These are phyloP conservation scores for Cheirogaleus major DNA, from an alignment of 2,797 vertebrate species.

Conservation along the genomic window DNA sequence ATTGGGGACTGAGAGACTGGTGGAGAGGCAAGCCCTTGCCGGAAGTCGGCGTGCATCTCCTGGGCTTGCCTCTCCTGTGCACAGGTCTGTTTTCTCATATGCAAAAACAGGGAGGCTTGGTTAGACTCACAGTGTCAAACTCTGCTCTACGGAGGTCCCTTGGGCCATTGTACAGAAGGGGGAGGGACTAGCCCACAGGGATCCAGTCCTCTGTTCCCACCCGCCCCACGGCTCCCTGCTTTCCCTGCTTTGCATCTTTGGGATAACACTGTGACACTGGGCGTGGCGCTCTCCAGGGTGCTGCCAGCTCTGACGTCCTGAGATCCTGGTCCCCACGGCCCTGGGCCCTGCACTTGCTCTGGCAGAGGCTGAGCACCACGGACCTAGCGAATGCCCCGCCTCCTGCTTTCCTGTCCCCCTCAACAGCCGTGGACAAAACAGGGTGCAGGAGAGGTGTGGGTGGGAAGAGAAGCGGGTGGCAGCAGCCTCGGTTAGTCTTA, in stretches of 20 bases:
- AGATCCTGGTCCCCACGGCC: too few species aligned
- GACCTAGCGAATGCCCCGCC: rapidly evolving
- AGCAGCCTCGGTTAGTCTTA: neutral
- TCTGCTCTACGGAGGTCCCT: neutral
- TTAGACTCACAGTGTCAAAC: rapidly evolving
- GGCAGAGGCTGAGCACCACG: rapidly evolving
- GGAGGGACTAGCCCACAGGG: rapidly evolving
- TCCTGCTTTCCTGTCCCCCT: neutral
- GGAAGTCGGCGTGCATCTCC: rapidly evolving
- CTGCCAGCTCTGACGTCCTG: neutral
- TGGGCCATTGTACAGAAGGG: rapidly evolving
- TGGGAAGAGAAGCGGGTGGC: rapidly evolving
- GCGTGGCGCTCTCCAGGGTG: rapidly evolving
- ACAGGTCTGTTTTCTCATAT: neutral
- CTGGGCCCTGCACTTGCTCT: neutral
- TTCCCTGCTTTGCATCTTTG: too few species aligned
- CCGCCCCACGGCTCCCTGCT: rapidly evolving
- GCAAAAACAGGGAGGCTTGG: neutral
- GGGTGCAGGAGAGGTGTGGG: neutral
- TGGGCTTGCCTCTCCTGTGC: neutral
- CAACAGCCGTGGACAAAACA: neutral
- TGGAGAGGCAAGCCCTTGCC: neutral
- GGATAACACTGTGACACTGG: rapidly evolving
- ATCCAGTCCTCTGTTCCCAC: rapidly evolving
- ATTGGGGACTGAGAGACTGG: rapidly evolving